phyloP scores from a whole-genome alignment of 2,888 invertebrate genomes.

The Exocentrus adspersus region DNA sequence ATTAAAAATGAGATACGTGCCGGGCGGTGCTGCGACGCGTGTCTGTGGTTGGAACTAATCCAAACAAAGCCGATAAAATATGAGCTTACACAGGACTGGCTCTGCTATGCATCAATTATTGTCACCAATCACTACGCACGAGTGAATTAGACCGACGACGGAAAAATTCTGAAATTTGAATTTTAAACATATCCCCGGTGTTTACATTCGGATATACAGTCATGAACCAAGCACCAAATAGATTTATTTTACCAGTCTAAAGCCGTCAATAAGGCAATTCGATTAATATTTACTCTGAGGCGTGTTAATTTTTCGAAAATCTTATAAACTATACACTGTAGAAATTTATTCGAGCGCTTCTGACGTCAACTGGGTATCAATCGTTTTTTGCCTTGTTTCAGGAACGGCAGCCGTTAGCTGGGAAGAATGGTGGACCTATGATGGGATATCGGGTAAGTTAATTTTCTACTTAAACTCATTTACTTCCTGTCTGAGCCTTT shows the following conservation, averaged over 20 bases:
- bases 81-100: constrained; percentile 50
- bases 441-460: constrained; percentile 89
- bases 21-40: constrained; percentile 52
- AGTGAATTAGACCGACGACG: background rate
- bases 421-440: constrained; percentile 98
- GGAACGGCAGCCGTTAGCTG: constrained; percentile 83
- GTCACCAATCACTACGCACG: constrained; percentile 53
- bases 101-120: constrained; percentile 58
- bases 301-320: too few species aligned
- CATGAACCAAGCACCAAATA: background rate
- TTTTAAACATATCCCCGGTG: background rate
- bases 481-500: constrained; percentile 30
- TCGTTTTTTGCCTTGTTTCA: constrained; percentile 63
- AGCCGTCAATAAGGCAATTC: background rate
- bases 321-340: too few species aligned
- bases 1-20: constrained; percentile 64
- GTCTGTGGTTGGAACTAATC: constrained; percentile 40
- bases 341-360: too few species aligned
- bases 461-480: constrained; percentile 32
- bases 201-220: too few species aligned
- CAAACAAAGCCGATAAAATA: constrained; percentile 41
- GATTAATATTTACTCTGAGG: too few species aligned
- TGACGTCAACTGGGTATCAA: constrained; percentile 34
- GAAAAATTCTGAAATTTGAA: background rate
- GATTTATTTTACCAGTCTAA: background rate